Evolutionary conservation across 2,888 invertebrate genomes (phyloP), one percentile per base, ranked within the genome.

Genomic region (Lasioglossum oenotherae): DNA sequence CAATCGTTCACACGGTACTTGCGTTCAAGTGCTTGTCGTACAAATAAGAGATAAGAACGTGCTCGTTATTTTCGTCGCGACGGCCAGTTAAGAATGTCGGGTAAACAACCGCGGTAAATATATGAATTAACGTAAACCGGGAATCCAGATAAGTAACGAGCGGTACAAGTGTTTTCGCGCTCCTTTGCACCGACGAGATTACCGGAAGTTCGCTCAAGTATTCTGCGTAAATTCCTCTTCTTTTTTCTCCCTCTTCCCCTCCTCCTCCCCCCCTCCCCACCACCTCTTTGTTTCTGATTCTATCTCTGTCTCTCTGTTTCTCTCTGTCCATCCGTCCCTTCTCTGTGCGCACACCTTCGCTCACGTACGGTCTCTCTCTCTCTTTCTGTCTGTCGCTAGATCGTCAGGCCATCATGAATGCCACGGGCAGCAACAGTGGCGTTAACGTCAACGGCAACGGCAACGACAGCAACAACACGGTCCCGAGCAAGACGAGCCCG

Each of bases 371-470:
- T 87, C 60, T 77, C 49, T 75, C 60, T 77, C 44, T 75, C 49
- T 49, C 49, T 23, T 10, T 78, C 49, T 81, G n/a, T n/a, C 38
- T 75, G 23, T 71, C 14, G 78, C 60, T 82, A 90, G 89, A 87
- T 81, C 82, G 87, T 83, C 83, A 91, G 90, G 91, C 89, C 75
- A 91, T 81, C 78, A 91, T 91, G 91, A 87, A 90, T 77, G 85
- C 79, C 86, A 80, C 82, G 80, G 80, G 80, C 83, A 89, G 85
- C 85, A 87, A 89, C 77, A 84, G 79, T 78, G 71, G 79, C 80
- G 78, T 78, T 79, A 85, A 74, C 86, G 44, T 44, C 44, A 44
- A 44, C 46, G 82, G 74, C 75, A 79, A 67, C 81, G 78, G 71
- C 75, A 79, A 67, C 81, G 78, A 72, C 80, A 80, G 82, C 81